Evolutionary conservation across 1,140 invertebrate species (phyloP).

Genomic region (Drosophila rhopaloa): DNA sequence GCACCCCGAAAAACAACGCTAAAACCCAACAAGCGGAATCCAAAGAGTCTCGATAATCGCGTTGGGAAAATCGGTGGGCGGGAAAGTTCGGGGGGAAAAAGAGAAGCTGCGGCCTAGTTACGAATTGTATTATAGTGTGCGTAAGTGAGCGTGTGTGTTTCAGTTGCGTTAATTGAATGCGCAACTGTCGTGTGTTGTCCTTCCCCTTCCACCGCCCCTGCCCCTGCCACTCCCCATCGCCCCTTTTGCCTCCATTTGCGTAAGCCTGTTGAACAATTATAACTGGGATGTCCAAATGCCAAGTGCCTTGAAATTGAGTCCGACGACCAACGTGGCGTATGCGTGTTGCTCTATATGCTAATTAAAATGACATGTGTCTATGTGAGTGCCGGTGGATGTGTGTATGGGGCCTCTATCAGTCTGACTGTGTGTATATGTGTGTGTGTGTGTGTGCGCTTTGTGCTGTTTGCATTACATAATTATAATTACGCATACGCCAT

Average conservation of each 20-base stretch:
- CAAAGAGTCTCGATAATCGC: constrained; percentile 71
- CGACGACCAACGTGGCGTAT: constrained; percentile 71
- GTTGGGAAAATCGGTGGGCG: constrained; percentile 3
- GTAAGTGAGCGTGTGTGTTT: constrained; percentile 28
- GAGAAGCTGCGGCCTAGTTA: constrained; percentile 65
- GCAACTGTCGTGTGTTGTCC: constrained; percentile 64
- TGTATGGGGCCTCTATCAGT: constrained; percentile 13
- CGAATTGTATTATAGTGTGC: constrained; percentile 15
- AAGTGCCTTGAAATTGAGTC: constrained; percentile 80
- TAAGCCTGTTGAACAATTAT: constrained; percentile 81
- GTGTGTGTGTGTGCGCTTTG: constrained; percentile 44
- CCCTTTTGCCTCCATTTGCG: constrained; percentile 44
- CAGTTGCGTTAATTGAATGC: constrained; percentile 75
- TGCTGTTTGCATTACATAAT: constrained; percentile 79
- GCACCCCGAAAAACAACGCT: constrained; percentile 49
- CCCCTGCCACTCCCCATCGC: neutral
- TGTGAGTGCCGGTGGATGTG: neutral
- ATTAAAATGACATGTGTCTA: constrained; percentile 67
- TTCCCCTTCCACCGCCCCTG: neutral
- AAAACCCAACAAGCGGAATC: constrained; percentile 24
- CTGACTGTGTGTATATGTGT: constrained; percentile 6
- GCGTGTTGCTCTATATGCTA: constrained; percentile 79
- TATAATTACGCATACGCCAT: constrained; percentile 80
- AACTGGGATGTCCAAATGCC: constrained; percentile 78
- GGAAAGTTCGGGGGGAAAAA: constrained; percentile 12